A percentile compares a stretch with the other conserved stretches of the same genome.
Evolutionary conservation across 2,797 vertebrate species (phyloP).

Genomic region (Acanthurus tractus): DNA sequence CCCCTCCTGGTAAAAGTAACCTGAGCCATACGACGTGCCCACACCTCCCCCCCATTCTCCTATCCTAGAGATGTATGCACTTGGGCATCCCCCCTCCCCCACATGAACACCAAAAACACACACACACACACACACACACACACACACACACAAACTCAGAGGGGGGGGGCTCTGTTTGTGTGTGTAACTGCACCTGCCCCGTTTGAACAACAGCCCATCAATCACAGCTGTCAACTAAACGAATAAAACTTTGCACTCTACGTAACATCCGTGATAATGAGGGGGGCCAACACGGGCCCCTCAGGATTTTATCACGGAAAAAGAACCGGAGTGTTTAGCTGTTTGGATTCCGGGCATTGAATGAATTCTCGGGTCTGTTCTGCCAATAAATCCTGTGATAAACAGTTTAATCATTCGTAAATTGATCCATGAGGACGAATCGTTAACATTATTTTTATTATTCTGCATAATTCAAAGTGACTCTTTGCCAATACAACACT

Average conservation of each 20-base stretch:
- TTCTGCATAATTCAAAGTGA: slow-evolving; percentile 9
- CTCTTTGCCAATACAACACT: neutral
- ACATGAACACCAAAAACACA: neutral
- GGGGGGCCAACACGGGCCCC: slow-evolving; percentile 14
- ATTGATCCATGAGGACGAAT: slow-evolving; percentile 25
- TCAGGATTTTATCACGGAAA: slow-evolving; percentile 14
- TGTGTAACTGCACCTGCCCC: neutral
- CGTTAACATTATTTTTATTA: neutral
- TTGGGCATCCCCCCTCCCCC: neutral
- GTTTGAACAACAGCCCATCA: slow-evolving; percentile 57
- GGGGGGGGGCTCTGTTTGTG: too few relatives aligned
- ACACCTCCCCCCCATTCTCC: slow-evolving; percentile 3
- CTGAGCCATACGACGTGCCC: slow-evolving; percentile 24
- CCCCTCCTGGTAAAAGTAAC: slow-evolving; percentile 59
- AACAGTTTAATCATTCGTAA: slow-evolving; percentile 6
- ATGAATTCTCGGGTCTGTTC: slow-evolving; percentile 8
- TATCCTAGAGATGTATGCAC: neutral
- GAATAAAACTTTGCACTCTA: slow-evolving; percentile 45
- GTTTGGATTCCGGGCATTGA: slow-evolving; percentile 24
- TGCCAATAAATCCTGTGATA: slow-evolving; percentile 14
- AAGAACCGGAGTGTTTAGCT: slow-evolving; percentile 10
- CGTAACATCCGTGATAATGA: slow-evolving; percentile 44
- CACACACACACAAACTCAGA: neutral
- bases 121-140: neutral
- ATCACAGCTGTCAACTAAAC: slow-evolving; percentile 60